These are phyloP conservation scores for Chaunax sp. DNA, from an alignment of 2,797 vertebrate species.

Conservation along the genomic window DNA sequence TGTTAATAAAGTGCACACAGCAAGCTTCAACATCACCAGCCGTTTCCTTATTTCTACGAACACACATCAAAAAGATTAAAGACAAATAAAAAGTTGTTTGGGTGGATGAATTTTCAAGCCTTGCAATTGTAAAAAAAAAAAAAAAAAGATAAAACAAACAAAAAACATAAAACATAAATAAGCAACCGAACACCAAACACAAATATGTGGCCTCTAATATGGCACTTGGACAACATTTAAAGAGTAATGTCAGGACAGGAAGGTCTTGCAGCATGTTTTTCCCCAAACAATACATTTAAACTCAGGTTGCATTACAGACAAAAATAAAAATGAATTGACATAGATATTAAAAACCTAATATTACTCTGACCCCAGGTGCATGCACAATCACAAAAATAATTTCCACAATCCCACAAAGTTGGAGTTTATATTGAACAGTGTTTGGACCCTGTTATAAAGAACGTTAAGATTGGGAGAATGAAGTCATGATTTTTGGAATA, in stretches of 20 bases:
- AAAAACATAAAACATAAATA: background rate
- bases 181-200: background rate
- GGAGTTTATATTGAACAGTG: background rate
- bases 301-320: too few species aligned
- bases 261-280: constrained; percentile 20
- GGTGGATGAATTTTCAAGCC: background rate
- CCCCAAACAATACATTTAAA: background rate
- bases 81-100: too few species aligned
- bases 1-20: background rate
- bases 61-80: background rate
- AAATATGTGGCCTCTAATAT: background rate
- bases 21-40: background rate
- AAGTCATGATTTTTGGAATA: background rate
- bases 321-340: background rate
- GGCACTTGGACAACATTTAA: constrained; percentile 10
- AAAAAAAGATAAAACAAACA: background rate
- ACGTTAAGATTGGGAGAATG: background rate
- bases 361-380: background rate
- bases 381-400: background rate
- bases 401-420: too few species aligned
- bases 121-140: background rate
- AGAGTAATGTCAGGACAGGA: background rate
- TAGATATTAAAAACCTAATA: too few species aligned
- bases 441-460: background rate
- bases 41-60: background rate